These are phyloP conservation scores for Polypedilum vanderplanki DNA, from an alignment of 1,140 invertebrate genomes.

Conservation along the genomic window DNA sequence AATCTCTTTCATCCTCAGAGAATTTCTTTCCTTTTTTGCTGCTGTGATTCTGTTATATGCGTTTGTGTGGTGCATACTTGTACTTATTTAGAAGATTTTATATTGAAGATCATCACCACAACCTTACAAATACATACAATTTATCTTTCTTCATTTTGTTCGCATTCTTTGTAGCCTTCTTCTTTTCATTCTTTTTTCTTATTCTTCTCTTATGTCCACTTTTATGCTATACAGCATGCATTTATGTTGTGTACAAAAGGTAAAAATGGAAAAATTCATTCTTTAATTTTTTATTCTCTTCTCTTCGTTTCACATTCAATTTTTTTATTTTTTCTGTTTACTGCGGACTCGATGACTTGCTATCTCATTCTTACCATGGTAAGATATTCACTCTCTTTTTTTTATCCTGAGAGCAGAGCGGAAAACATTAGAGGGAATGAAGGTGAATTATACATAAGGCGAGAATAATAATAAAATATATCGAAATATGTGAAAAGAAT, in stretches of 20 bases:
- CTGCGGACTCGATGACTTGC: neutral
- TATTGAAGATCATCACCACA: constrained; percentile 25
- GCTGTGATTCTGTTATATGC: neutral
- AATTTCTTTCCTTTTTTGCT: constrained; percentile 6
- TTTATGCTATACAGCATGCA: neutral
- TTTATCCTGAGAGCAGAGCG: neutral
- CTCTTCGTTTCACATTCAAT: neutral
- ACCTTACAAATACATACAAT: neutral
- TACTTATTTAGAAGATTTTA: neutral
- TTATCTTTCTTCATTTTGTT: neutral
- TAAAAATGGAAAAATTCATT: neutral
- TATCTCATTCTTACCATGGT: too few species aligned
- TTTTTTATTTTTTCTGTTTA: neutral
- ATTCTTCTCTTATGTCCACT: neutral
- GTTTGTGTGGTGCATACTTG: neutral
- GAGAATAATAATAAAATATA: constrained; percentile 7
- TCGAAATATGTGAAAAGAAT: too few species aligned
- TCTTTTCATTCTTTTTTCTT: neutral
- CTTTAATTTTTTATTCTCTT: constrained; percentile 14
- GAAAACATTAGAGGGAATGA: constrained; percentile 25
- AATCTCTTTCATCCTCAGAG: constrained; percentile 15
- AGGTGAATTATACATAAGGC: constrained; percentile 23
- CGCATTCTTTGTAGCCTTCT: neutral
- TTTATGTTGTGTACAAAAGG: neutral
- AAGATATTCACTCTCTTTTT: too few species aligned